phyloP scores from a whole-genome alignment of 2,797 vertebrate genomes.

The Scarus forsteni region DNA sequence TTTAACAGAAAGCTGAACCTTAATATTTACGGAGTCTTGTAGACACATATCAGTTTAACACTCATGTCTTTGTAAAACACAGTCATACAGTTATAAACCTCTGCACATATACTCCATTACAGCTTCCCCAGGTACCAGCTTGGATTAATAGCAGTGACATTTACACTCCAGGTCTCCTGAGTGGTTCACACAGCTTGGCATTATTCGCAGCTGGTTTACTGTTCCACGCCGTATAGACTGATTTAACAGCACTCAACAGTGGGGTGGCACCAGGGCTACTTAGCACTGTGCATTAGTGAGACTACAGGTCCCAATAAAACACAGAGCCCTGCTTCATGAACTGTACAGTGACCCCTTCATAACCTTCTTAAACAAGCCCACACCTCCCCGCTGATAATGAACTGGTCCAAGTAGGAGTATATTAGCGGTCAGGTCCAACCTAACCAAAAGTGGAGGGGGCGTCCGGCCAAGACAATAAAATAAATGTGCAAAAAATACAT shows the following conservation, averaged over 20 bases:
- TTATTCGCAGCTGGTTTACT: conserved; percentile 66
- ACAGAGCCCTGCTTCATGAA: conserved; percentile 66
- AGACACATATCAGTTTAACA: too few species aligned
- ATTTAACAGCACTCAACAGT: conserved; percentile 75
- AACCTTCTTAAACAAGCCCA: conserved; percentile 73
- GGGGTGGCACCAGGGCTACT: conserved; percentile 75
- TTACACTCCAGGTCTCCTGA: conserved; percentile 65
- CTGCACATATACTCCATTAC: conserved; percentile 36
- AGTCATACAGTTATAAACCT: conserved; percentile 18
- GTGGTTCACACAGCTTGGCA: conserved; percentile 64
- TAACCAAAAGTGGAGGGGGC: conserved; percentile 51
- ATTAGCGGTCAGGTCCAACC: conserved; percentile 67
- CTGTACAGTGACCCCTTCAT: conserved; percentile 72
- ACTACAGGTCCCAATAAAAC: conserved; percentile 78
- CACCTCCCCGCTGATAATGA: conserved; percentile 73
- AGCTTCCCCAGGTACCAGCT: conserved; percentile 51
- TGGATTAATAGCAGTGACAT: conserved; percentile 69
- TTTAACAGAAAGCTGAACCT: too few species aligned
- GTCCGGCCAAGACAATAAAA: conserved; percentile 75
- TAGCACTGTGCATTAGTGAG: conserved; percentile 69
- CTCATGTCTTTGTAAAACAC: too few species aligned
- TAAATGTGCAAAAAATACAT: conserved; percentile 73
- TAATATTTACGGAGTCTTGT: too few species aligned
- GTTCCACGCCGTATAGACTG: conserved; percentile 70
- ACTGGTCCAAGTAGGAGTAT: conserved; percentile 69